phyloP scores from a whole-genome alignment of 92 coral and sea anemone genomes.

The Umimayanthus kanabou region DNA sequence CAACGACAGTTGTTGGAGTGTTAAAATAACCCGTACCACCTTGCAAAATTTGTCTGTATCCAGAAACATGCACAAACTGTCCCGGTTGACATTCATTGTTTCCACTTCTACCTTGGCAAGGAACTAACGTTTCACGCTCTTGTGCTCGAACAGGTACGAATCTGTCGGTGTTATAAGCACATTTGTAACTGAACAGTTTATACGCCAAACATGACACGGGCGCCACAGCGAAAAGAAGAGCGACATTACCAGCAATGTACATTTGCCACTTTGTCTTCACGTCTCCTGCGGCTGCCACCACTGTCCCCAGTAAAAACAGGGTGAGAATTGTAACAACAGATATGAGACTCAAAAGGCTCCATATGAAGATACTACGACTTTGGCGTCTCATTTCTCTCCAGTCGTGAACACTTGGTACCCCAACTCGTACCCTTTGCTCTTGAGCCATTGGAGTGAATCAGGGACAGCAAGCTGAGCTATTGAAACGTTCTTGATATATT shows the following conservation, averaged over 20 bases:
- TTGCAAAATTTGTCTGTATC: not conserved
- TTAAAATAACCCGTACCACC: not conserved
- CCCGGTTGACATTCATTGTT: not conserved
- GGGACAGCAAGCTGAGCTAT: not conserved
- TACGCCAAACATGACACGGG: not conserved
- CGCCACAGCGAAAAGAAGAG: not conserved
- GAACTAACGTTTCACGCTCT: not conserved
- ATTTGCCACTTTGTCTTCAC: conserved; percentile 11
- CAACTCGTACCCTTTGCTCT: not conserved
- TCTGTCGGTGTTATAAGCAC: not conserved
- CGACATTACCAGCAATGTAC: conserved; percentile 10
- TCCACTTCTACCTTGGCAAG: not conserved
- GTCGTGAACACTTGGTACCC: not conserved
- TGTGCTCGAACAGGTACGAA: not conserved
- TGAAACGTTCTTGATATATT: not conserved
- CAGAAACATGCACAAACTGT: not conserved
- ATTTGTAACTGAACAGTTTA: not conserved
- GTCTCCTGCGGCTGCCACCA: not conserved
- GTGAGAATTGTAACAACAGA: not conserved
- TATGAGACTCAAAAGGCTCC: not conserved
- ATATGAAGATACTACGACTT: not conserved
- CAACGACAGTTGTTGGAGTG: not conserved
- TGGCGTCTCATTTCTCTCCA: not conserved
- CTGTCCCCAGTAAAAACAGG: conserved; percentile 22
- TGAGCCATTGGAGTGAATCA: not conserved